A percentile compares a stretch with the other conserved stretches of the same genome.
These are phyloP conservation scores for Neofelis nebulosa DNA, from an alignment of 2,113 vertebrate genomes.

Conservation along the genomic window DNA sequence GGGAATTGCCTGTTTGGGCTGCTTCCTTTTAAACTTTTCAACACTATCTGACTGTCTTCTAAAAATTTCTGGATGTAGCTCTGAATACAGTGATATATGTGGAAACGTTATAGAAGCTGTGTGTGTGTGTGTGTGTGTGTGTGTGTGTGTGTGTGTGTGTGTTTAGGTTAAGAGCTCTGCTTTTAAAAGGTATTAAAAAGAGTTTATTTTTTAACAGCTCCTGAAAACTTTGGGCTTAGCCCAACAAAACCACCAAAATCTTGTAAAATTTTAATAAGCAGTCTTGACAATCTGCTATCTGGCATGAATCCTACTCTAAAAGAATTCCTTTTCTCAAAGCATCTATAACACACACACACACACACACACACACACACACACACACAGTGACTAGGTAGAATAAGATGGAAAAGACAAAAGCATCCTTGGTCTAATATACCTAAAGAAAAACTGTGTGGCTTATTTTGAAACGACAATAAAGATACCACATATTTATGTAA, in stretches of 20 bases:
- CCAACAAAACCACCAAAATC: conserved; percentile 9
- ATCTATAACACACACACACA: not conserved
- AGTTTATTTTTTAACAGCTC: conserved; percentile 17
- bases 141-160: not conserved
- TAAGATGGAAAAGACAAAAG: not conserved
- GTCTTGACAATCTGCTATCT: conserved; percentile 4
- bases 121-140: not conserved
- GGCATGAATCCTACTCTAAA: conserved; percentile 6
- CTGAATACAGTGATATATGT: not conserved
- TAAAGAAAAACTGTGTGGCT: not conserved
- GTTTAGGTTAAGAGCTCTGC: not conserved
- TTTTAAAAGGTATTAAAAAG: conserved; percentile 46
- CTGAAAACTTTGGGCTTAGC: not conserved
- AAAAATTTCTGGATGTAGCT: conserved; percentile 17
- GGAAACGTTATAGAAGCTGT: not conserved
- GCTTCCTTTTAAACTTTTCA: conserved; percentile 46
- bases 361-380: not conserved
- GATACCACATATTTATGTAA: not conserved
- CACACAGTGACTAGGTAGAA: not conserved
- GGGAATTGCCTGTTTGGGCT: not conserved
- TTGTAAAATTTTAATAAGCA: conserved; percentile 51
- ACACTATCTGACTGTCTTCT: conserved; percentile 37
- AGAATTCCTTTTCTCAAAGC: conserved; percentile 19
- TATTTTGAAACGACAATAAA: not conserved
- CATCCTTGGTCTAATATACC: not conserved